phyloP scores from a whole-genome alignment of 1,140 invertebrate species.

The Pseudobourletiella spinata region DNA sequence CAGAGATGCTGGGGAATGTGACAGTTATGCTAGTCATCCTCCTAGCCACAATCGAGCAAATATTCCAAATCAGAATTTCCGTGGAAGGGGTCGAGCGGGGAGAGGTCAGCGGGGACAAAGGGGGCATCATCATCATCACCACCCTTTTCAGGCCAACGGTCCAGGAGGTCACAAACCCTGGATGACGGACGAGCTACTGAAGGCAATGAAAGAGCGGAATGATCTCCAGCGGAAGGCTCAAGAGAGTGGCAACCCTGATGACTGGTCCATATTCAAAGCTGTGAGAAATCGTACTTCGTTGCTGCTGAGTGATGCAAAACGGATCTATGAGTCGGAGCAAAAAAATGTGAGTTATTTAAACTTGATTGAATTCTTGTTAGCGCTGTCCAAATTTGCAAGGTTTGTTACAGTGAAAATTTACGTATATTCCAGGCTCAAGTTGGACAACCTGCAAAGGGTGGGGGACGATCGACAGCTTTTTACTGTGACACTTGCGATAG shows the following conservation, averaged over 20 bases:
- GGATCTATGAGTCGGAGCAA: background rate
- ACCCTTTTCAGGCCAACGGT: background rate
- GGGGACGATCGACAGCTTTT: too few species aligned
- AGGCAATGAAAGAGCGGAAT: background rate
- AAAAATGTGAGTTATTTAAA: too few species aligned
- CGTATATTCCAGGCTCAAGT: too few species aligned
- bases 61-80: too few species aligned
- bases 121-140: too few species aligned
- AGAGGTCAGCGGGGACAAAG: constrained; percentile 43
- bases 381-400: background rate
- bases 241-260: constrained; percentile 1
- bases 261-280: background rate
- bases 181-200: constrained; percentile 8
- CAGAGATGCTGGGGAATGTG: too few species aligned
- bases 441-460: background rate
- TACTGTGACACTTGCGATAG: constrained; percentile 67
- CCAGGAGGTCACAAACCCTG: background rate
- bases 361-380: too few species aligned
- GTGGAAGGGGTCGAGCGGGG: constrained; percentile 86
- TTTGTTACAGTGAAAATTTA: background rate
- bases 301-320: constrained; percentile 7
- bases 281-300: background rate
- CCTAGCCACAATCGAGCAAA: too few species aligned
- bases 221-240: background rate
- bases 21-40: too few species aligned